A percentile compares a stretch with the other conserved stretches of the same genome.
Conservation (phyloP, 2,113 vertebrate genomes). For the Crotalus horridus region DNA sequence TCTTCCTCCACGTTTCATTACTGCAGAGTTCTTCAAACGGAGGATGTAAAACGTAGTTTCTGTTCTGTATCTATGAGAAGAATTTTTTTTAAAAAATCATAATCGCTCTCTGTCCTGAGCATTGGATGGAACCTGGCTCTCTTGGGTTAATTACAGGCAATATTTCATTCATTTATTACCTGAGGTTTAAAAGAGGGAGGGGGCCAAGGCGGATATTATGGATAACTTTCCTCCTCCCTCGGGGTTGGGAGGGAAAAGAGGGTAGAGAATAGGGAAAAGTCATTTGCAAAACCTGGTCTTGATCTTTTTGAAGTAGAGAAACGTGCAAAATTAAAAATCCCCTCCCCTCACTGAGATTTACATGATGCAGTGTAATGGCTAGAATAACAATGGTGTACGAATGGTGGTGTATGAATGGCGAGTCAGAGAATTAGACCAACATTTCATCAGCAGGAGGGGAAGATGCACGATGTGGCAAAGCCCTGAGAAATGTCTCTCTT, state of each 20-base stretch:
- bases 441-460: background rate
- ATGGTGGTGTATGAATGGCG: background rate
- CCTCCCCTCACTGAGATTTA: background rate
- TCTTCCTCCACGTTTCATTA: background rate
- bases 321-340: background rate
- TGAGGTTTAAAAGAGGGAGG: background rate
- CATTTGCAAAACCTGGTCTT: background rate
- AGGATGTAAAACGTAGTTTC: background rate
- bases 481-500: background rate
- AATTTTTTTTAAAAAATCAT: background rate
- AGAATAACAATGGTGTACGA: background rate
- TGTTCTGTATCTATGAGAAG: background rate
- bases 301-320: background rate
- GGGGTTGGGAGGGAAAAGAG: no score
- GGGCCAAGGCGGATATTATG: background rate
- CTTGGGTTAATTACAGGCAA: background rate
- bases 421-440: background rate
- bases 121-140: background rate
- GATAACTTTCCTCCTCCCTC: background rate
- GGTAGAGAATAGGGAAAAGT: background rate
- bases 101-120: background rate
- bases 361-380: background rate
- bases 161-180: constrained; percentile 11
- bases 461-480: background rate
- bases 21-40: background rate